Percentiles rank a stretch among this genome's conserved stretches.
These are phyloP conservation scores for Gryon sp. DNA, from an alignment of 1,140 invertebrate species.

Conservation along the genomic window DNA sequence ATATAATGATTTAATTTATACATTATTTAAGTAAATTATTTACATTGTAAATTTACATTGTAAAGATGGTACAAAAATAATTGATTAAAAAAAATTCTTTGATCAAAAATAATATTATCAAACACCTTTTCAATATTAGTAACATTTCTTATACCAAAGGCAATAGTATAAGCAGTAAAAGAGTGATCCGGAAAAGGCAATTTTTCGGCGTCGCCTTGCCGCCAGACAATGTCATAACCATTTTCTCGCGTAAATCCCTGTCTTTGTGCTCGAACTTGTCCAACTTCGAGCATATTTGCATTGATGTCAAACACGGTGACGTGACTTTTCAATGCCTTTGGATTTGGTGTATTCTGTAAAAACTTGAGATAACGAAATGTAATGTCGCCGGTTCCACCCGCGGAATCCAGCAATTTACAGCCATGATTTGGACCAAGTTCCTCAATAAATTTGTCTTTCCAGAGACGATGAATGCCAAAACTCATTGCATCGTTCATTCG, in stretches of 20 bases:
- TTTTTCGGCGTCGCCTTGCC: constrained; percentile 94
- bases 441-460: constrained; percentile 97
- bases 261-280: constrained; percentile 86
- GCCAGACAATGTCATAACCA: constrained; percentile 85
- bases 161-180: constrained; percentile 97
- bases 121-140: constrained; percentile 93
- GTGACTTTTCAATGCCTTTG: constrained; percentile 79
- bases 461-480: constrained; percentile 94
- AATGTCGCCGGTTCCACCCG: constrained; percentile 97
- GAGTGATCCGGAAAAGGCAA: constrained; percentile 89
- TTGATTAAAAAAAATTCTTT: not conserved
- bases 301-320: constrained; percentile 98
- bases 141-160: constrained; percentile 98
- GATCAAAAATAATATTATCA: not conserved
- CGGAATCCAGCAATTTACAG: constrained; percentile 94
- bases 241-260: constrained; percentile 77
- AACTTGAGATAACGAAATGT: constrained; percentile 92
- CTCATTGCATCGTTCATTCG: constrained; percentile 99
- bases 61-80: too few species aligned
- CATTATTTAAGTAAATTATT: too few species aligned
- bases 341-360: constrained; percentile 80
- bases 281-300: constrained; percentile 95
- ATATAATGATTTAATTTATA: too few species aligned
- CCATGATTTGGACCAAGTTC: constrained; percentile 87
- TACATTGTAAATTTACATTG: too few species aligned